Base-by-base conservation (phyloP, 1,140 invertebrate species). In the Cryptotermes secundus region DNA sequence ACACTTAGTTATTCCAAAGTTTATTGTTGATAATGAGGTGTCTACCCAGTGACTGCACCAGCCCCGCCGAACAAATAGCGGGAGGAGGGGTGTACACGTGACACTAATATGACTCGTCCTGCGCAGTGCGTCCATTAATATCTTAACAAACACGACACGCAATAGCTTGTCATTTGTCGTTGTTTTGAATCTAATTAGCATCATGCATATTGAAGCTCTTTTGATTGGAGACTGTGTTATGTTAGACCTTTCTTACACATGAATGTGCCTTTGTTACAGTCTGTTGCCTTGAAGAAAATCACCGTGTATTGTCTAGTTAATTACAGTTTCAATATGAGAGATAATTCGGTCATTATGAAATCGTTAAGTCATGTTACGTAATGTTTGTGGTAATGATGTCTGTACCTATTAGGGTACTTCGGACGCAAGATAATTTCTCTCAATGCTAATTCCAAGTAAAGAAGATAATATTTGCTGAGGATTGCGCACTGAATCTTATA, bases 141-240 rank as follows among this genome's bases (percentile, higher is more conserved):
- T 72, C 26, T n/a, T 72, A 59, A 49, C 12, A 72, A 72, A 72
- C 59, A 72, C 9, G 59, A 31, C 59, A 31, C 59, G 59, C n/a
- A 72, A 72, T 72, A 26, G 59, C 26, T 72, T 72, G 59, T 72
- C 59, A 72, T 72, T 72, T 72, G 59, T 72, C 59, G 59, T 72
- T 72, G 59, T 72, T n/a, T 72, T 72, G 26, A 72, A 72, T 72
- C 10, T 31, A 72, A 72, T 72, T 72, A 72, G n/a, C 59, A 72
- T 72, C 59, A 26, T 72, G 14, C 14, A 72, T 31, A 72, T n/a
- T 26, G n/a, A 26, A 72, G 26, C 26, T 72, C 59, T 72, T 22
- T 49, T 72, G 59, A 72, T 72, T 72, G 59, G 59, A 72, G 59
- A 10, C 26, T 72, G n/a, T n/a, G 59, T 72, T 19, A 3, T 49